These are phyloP conservation scores for Mus spretus DNA, from an alignment of 2,797 vertebrate genomes.

Conservation along the genomic window DNA sequence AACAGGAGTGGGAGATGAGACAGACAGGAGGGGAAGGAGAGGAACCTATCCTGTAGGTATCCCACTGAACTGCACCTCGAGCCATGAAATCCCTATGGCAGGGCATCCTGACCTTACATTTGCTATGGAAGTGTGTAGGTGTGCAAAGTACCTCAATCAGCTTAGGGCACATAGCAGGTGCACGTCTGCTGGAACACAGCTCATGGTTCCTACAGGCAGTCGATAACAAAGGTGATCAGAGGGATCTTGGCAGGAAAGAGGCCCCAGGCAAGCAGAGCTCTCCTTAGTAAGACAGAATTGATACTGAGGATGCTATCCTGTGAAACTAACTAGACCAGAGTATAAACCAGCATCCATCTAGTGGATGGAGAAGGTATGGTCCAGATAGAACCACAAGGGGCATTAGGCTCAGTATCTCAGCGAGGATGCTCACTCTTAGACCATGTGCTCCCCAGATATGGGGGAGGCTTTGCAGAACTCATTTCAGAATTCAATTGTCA, in stretches of 20 bases:
- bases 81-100: not conserved
- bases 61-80: not conserved
- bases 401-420: not conserved
- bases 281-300: not conserved
- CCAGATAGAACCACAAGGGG: not conserved
- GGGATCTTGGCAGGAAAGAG: not conserved
- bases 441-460: not conserved
- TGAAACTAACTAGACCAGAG: fast-evolving
- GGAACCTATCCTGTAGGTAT: fast-evolving
- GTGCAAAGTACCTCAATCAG: fast-evolving
- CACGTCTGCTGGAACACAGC: not conserved
- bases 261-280: not conserved
- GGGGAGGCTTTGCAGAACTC: not conserved
- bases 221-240: not conserved
- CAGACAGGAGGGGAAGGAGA: not conserved
- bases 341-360: not conserved
- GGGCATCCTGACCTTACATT: no score
- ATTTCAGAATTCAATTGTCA: not conserved
- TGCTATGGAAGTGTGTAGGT: not conserved
- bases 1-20: not conserved
- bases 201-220: not conserved
- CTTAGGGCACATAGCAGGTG: not conserved
- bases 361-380: not conserved
- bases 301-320: not conserved
- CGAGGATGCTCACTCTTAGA: not conserved